These are phyloP conservation scores for Melangyna quadrimaculata DNA, from an alignment of 2,888 invertebrate genomes.

Conservation along the genomic window DNA sequence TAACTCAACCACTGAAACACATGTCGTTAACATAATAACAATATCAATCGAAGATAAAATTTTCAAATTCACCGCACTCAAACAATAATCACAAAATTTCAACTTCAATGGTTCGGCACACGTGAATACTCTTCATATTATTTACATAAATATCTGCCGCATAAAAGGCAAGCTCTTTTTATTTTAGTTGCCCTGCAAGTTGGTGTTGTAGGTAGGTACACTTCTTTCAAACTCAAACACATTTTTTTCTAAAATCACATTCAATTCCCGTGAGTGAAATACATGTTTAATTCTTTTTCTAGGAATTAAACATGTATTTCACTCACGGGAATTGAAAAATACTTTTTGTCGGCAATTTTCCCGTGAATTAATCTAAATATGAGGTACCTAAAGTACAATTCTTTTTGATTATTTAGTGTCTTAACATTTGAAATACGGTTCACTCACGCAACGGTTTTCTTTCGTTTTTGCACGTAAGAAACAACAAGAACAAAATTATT, in stretches of 20 bases:
- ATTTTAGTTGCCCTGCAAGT: not conserved
- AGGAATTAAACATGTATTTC: too few species aligned
- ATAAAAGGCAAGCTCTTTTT: slow-evolving; percentile 5
- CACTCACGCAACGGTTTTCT: slow-evolving; percentile 53
- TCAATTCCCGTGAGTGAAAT: slow-evolving; percentile 1
- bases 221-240: not conserved
- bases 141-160: not conserved
- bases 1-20: not conserved
- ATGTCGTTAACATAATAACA: not conserved
- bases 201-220: slow-evolving; percentile 14
- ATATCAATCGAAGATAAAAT: not conserved
- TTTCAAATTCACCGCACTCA: not conserved
- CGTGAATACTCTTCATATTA: not conserved
- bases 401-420: slow-evolving; percentile 17
- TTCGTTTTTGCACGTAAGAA: slow-evolving; percentile 25
- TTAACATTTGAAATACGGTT: slow-evolving; percentile 45
- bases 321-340: too few species aligned
- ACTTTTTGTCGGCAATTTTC: not conserved
- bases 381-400: slow-evolving; percentile 15
- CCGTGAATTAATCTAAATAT: slow-evolving; percentile 13
- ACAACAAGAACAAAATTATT: not conserved
- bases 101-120: not conserved
- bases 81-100: not conserved
- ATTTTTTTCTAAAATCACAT: slow-evolving; percentile 35
- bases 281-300: too few species aligned